These are phyloP conservation scores for Heliconius charithonia DNA, from an alignment of 2,888 invertebrate species.

Conservation along the genomic window DNA sequence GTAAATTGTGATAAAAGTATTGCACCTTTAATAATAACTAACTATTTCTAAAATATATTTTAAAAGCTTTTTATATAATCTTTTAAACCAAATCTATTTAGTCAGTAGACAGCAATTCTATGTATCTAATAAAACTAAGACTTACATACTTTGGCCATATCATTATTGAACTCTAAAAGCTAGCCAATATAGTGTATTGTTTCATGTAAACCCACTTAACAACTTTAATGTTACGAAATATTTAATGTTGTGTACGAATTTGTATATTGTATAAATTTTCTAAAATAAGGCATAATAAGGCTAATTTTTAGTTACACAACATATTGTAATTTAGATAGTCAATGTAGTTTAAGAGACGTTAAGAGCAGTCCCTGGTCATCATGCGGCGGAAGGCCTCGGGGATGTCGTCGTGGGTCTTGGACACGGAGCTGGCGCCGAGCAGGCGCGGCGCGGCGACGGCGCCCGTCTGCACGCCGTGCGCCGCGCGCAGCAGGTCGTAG, in stretches of 20 bases:
- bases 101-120: neutral
- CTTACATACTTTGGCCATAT: neutral
- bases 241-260: neutral
- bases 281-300: neutral
- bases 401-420: conserved; percentile 93
- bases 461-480: conserved; percentile 89
- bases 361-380: conserved; percentile 77
- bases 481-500: conserved; percentile 93
- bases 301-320: neutral
- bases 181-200: neutral
- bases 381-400: conserved; percentile 89
- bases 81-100: neutral
- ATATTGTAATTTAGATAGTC: neutral
- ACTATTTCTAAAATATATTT: neutral
- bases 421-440: conserved; percentile 87
- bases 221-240: neutral
- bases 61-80: neutral
- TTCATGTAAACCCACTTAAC: neutral
- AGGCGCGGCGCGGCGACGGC: conserved; percentile 88
- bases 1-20: neutral
- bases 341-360: conserved; percentile 48
- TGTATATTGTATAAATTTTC: neutral
- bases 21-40: neutral
- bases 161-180: neutral
- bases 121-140: neutral